Percentiles rank a stretch among this genome's conserved stretches.
Evolutionary conservation across 2,888 invertebrate genomes (phyloP).

Genomic region (Cactoblastis cactorum): DNA sequence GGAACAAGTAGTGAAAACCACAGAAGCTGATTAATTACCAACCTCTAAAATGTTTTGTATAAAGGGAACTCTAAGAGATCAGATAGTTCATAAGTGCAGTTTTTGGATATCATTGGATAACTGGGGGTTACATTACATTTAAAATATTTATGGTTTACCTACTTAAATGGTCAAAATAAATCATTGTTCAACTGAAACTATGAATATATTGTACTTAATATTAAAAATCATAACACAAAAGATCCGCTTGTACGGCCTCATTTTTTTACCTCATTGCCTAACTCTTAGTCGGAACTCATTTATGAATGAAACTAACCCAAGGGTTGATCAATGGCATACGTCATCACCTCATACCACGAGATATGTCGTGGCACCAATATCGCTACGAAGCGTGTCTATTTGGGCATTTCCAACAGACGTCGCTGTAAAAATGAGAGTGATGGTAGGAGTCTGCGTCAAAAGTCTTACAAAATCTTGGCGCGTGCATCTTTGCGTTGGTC

Average conservation of each 20-base stretch:
- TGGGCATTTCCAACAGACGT: constrained; percentile 24
- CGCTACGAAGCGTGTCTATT: constrained; percentile 22
- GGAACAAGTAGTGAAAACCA: no score
- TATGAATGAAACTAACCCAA: constrained; percentile 57
- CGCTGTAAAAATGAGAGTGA: constrained; percentile 27
- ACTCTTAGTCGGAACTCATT: constrained; percentile 56
- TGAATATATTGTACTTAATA: constrained; percentile 2
- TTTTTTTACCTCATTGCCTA: constrained; percentile 65
- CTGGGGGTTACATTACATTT: no score
- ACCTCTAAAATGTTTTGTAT: no score
- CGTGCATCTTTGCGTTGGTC: constrained; percentile 70
- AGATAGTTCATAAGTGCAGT: no score
- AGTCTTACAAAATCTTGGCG: constrained; percentile 74
- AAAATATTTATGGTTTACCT: no score
- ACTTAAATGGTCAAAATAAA: no score
- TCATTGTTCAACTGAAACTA: no score
- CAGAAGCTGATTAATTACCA: no score
- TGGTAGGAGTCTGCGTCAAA: constrained; percentile 61
- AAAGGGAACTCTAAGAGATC: no score
- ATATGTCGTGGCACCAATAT: constrained; percentile 20
- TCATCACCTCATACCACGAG: constrained; percentile 56
- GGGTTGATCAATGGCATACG: constrained; percentile 74
- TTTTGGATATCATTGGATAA: no score
- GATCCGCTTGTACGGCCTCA: constrained; percentile 66
- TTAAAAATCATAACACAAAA: constrained; percentile 29